Percentiles rank a stretch among this genome's conserved stretches.
Conservation (phyloP, 2,797 vertebrate genomes). For the Ptychadena robeensis region DNA sequence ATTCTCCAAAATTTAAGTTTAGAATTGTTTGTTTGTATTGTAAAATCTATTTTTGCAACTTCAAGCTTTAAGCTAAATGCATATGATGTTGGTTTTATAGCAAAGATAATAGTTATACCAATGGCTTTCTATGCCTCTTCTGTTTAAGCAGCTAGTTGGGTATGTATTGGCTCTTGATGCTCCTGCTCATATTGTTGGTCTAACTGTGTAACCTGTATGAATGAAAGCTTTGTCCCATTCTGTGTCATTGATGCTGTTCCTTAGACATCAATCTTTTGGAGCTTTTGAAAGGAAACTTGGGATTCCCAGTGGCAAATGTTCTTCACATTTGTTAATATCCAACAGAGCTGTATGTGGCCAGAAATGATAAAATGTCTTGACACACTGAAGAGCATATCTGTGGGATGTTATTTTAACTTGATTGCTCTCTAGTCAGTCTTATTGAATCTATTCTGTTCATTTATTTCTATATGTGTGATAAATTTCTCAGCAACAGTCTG, state of each 20-base stretch:
- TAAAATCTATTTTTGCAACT: no score
- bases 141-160: neutral
- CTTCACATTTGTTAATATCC: slow-evolving; percentile 31
- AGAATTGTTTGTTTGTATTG: no score
- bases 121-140: neutral
- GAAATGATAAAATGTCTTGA: slow-evolving; percentile 50
- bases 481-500: slow-evolving; percentile 21
- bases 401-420: slow-evolving; percentile 49
- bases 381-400: slow-evolving; percentile 36
- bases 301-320: slow-evolving; percentile 37
- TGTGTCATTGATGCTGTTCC: slow-evolving; percentile 1
- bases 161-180: neutral
- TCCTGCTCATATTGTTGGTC: neutral
- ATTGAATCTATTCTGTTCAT: slow-evolving; percentile 53
- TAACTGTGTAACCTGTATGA: neutral
- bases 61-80: no score
- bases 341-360: slow-evolving; percentile 30
- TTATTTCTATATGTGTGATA: slow-evolving; percentile 42
- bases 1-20: no score
- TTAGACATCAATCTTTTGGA: slow-evolving; percentile 7
- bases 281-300: slow-evolving; percentile 23
- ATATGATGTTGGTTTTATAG: no score
- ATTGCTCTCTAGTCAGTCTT: slow-evolving; percentile 46
- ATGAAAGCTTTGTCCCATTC: neutral
- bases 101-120: no score